These are phyloP conservation scores for Apistogramma diplotaenia DNA, from an alignment of 2,113 vertebrate species.

Conservation along the genomic window DNA sequence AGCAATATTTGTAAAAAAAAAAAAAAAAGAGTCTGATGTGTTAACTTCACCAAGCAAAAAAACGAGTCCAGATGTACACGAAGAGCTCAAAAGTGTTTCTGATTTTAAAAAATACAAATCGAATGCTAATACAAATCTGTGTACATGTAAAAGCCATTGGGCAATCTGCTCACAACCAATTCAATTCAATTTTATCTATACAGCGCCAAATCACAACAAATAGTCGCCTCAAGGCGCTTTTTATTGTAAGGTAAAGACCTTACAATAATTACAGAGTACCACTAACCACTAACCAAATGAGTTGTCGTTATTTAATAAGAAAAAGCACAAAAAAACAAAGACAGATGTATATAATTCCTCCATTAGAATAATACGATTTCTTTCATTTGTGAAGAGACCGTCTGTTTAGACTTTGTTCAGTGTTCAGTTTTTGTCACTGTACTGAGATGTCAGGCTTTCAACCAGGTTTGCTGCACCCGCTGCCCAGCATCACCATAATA, in stretches of 20 bases:
- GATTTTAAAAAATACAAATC: too few species aligned
- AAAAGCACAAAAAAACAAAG: too few species aligned
- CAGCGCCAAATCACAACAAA: too few species aligned
- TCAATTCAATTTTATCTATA: too few species aligned
- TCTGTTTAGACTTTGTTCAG: fast-evolving
- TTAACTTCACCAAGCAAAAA: fast-evolving
- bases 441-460: not conserved
- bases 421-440: not conserved
- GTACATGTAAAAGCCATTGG: not conserved
- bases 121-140: not conserved
- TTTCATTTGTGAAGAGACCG: not conserved
- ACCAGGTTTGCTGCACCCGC: not conserved
- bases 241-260: too few species aligned
- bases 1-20: not conserved
- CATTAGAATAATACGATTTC: not conserved
- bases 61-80: not conserved
- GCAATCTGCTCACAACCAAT: not conserved
- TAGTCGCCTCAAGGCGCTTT: too few species aligned
- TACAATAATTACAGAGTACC: too few species aligned
- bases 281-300: not conserved
- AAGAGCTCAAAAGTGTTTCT: too few species aligned
- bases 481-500: not conserved
- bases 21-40: not conserved
- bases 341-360: not conserved
- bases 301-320: not conserved